Evolutionary conservation across 1,140 invertebrate genomes (phyloP), one percentile per base, ranked within the genome.

Genomic region (Orussus abietinus): DNA sequence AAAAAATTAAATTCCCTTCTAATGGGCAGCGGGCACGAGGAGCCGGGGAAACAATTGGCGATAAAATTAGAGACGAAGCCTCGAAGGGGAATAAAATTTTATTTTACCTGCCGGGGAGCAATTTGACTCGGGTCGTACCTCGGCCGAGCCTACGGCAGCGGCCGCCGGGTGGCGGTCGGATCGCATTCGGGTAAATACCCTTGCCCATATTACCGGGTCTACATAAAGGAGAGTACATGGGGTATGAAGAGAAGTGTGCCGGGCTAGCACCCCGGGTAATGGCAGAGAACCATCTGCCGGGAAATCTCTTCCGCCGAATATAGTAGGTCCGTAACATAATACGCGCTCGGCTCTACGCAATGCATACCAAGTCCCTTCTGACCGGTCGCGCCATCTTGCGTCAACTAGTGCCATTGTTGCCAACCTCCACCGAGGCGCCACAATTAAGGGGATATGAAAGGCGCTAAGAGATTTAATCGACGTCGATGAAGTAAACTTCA

Each of bases 241-340:
- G 21, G 25, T 49, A 54, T 32, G 47, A 50, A 43, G 29, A 37
- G 39, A 22, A 41, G 34, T 19, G 34, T 9, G 34, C 10, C 0
- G 18, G 18, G 31, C 31, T 10, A 19, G 48, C 40, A 20, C 34
- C 32, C 4, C 36, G 37, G 44, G 52, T 53, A 57, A 57, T 57
- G 57, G 49, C 46, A 38, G 39, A 37, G 54, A 57, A 48, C 47
- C 51, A 57, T 54, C 51, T 51, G 37, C 37, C 42, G 47, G 55
- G 53, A 57, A 57, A 57, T 57, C 55, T 56, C 47, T 57, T 57
- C 42, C 55, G 42, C 28, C 33, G 55, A 48, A 57, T 57, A 57
- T 57, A 45, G 45, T 37, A 20, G 14, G 42, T 20, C 25, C 42
- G 28, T 52, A 51, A 57, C 53, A 56, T 57, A 57, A 57, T 57